phyloP scores from a whole-genome alignment of 1,140 invertebrate species.

The Leptonema lineaticorne region DNA sequence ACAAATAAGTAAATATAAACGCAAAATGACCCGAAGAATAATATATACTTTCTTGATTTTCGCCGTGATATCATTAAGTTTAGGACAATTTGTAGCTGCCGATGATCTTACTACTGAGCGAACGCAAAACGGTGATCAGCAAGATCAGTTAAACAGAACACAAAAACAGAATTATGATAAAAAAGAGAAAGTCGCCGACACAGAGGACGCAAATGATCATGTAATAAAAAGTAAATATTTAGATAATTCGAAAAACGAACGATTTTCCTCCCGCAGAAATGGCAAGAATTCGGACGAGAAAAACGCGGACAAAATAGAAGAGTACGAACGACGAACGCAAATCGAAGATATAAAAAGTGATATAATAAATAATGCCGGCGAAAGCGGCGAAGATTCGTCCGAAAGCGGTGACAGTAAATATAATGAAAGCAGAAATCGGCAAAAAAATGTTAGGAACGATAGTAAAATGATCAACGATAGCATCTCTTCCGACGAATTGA shows the following conservation, averaged over 20 bases:
- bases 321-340: not conserved
- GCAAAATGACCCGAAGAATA: slow-evolving; percentile 1
- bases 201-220: slow-evolving; percentile 4
- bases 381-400: not conserved
- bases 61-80: slow-evolving; percentile 7
- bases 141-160: slow-evolving; percentile 9
- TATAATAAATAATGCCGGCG: not conserved
- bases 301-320: not conserved
- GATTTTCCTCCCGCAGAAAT: not conserved
- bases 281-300: not conserved
- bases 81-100: not conserved
- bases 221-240: slow-evolving; percentile 12
- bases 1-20: not conserved
- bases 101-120: not conserved
- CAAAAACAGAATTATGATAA: slow-evolving; percentile 13
- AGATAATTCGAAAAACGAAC: slow-evolving; percentile 10
- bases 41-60: not conserved
- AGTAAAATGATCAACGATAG: slow-evolving; percentile 1
- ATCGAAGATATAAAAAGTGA: not conserved
- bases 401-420: not conserved
- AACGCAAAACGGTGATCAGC: not conserved
- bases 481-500: slow-evolving; percentile 8
- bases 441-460: not conserved
- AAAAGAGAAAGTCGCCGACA: slow-evolving; percentile 16
- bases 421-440: not conserved